Base-by-base conservation (phyloP, 2,888 invertebrate species). In the Parnassius orleans region DNA sequence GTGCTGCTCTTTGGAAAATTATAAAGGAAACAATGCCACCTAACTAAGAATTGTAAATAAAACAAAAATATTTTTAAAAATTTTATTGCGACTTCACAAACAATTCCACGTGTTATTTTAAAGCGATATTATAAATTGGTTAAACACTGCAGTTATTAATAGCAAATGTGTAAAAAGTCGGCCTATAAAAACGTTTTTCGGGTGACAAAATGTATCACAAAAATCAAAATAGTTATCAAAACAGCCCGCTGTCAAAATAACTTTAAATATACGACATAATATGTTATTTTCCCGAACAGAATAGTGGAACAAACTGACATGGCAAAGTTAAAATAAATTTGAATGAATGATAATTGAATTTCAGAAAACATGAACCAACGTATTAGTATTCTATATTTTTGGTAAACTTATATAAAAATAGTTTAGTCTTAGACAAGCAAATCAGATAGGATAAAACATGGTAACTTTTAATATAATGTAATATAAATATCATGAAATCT, bases 21-120 rank as follows among this genome's bases (percentile, higher is more conserved):
- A 24, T 24, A 24, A 3, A 24, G 3, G 2, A 24, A 2, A 24
- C 2, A 24, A 5, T 24, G 24, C 7, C 24, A 24, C 5, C 3
- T 24, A 33, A 5, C 33, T 33, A 33, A 33, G 33, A 33, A 33
- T 33, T 7, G 10, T 14, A 52, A 51, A 50, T 51, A 3, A 62
- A 54, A 62, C 66, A 69, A 66, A 65, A 55, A 3, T 24, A 19
- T 42, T 66, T 67, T 73, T 51, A n/a, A 24, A 70, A 77, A 77
- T 71, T 74, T 84, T 87, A 85, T 83, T 82, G 82, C 72, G 77
- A 84, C 87, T 84, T 86, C 86, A 86, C 83, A 86, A 86, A 81
- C 81, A 83, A 75, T 75, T 81, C 72, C 76, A 81, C 79, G 77
- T 78, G 74, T 78, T 78, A 68, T 69, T 33, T 61, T 55, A 51